Conservation (phyloP, 2,888 invertebrate species). For the Criorhina ranunculi region DNA sequence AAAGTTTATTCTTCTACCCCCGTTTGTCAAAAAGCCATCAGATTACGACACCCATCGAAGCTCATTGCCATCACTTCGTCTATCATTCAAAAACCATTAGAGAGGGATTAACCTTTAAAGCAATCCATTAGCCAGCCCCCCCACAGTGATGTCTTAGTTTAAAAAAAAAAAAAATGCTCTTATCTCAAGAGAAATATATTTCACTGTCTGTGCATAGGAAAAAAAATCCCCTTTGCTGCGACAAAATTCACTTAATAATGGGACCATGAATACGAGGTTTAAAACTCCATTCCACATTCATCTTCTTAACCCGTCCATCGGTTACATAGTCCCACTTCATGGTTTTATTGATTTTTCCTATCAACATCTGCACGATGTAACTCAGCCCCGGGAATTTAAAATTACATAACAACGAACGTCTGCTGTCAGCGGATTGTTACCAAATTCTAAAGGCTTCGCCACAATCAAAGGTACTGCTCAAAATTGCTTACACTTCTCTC, state of each 20-base stretch:
- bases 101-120: constrained; percentile 30
- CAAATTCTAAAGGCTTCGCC: constrained; percentile 26
- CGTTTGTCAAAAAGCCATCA: constrained; percentile 14
- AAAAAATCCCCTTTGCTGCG: constrained; percentile 5
- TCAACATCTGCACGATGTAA: not conserved
- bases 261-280: constrained; percentile 57
- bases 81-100: constrained; percentile 14
- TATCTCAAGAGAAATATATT: constrained; percentile 15
- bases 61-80: constrained; percentile 25
- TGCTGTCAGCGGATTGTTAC: constrained; percentile 29
- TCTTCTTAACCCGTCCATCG: constrained; percentile 61
- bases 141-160: constrained; percentile 2
- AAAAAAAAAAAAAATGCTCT: not conserved
- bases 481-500: constrained; percentile 38
- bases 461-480: constrained; percentile 34
- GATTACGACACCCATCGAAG: constrained; percentile 12
- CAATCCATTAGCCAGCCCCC: constrained; percentile 33
- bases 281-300: constrained; percentile 50
- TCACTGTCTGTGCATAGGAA: constrained; percentile 12
- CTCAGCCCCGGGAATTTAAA: constrained; percentile 3
- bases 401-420: constrained; percentile 34
- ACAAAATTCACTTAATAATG: constrained; percentile 36
- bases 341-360: constrained; percentile 49
- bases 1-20: not conserved
- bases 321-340: constrained; percentile 46